Evolutionary conservation across 2,797 vertebrate genomes (phyloP), one percentile per base, ranked within the genome.

Genomic region (Scolopax rusticola): DNA sequence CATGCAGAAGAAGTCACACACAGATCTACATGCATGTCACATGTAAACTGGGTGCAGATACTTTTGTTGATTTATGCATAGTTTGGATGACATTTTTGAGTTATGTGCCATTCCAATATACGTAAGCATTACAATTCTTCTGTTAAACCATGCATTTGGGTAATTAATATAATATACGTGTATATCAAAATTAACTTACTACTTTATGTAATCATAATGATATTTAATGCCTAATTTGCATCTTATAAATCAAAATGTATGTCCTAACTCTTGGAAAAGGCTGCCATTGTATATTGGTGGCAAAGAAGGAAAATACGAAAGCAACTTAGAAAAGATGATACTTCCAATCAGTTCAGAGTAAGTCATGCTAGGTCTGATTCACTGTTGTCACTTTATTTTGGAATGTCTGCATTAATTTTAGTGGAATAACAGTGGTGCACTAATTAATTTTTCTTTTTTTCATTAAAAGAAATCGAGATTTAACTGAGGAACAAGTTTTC

Each of bases 191-290:
- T 82, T 47, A 94, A 84, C 67, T 87, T 87, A 88, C 15, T 73
- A 30, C 41, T 91, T 94, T 36, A 86, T 91, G 83, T 81, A 91
- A 91, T 87, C 84, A 96, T 85, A 90, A 79, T 78, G 27, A 21
- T 93, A 74, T 82, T 87, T 93, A 89, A 38, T 80, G 90, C 84
- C 70, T 95, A 75, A 91, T 94, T 97, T 84, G 79, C 54, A 95
- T 74, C 77, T 89, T 90, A 76, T 92, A 96, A 90, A 79, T 70
- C 93, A 84, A 59, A 96, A 24, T 36, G 8, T 77, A 33, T 53
- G 96, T 84, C 50, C 78, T 91, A 76, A 87, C 73, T 84, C 53
- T 93, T 89, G 76, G 84, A 78, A 97, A 92, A 74, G 54, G 57
- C 36, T 95, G 41, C 61, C 47, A 5, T 67, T 93, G 12, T 56